Base-by-base conservation (phyloP, 1,140 invertebrate genomes). In the Stenopsyche tienmushanensis region DNA sequence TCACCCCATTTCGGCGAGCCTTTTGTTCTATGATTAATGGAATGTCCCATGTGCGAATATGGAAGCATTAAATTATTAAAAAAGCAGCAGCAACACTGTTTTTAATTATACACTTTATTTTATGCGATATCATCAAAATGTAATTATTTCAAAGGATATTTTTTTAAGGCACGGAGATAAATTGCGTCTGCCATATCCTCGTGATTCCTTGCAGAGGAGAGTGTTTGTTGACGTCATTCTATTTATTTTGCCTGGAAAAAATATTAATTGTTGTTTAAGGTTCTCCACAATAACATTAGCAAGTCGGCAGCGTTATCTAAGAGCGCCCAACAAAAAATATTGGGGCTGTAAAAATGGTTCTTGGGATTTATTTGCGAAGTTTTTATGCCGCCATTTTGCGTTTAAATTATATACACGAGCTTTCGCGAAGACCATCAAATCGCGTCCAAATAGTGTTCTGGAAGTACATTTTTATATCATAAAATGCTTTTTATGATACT, bases 41-140 rank as follows among this genome's bases (percentile, higher is more conserved):
- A 60, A 47, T 47, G 57, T 60, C 57, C 57, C 57, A 60, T 60
- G 57, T 60, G 57, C 41, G 42, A 47, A 60, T 60, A 60, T 60
- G 57, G 57, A 60, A 60, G 57, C 42, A 60, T 60, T 60, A 60
- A 60, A 47, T 60, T 47, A 47, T 60, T 47, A 47, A 60, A 60
- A 60, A 60, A 57, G 42, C n/a, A 44, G 17, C 57, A 47, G 41
- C 42, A 47, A n/a, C 57, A 60, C 29, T 47, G 24, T 60, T 60
- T 60, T 60, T 60, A 60, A 60, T 60, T 47, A 60, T 42, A 47
- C 57, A 26, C 41, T 60, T 60, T 60, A 60, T 60, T 60, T 60
- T 60, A 47, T 60, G 57, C 57, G 57, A 47, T 60, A 60, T 60
- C 57, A 60, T 60, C 57, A 60, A 60, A 60, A 60, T 41, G 57